A percentile compares a stretch with the other conserved stretches of the same genome.
Evolutionary conservation across 2,888 invertebrate species (phyloP).

Genomic region (Alentia gelatinosa): DNA sequence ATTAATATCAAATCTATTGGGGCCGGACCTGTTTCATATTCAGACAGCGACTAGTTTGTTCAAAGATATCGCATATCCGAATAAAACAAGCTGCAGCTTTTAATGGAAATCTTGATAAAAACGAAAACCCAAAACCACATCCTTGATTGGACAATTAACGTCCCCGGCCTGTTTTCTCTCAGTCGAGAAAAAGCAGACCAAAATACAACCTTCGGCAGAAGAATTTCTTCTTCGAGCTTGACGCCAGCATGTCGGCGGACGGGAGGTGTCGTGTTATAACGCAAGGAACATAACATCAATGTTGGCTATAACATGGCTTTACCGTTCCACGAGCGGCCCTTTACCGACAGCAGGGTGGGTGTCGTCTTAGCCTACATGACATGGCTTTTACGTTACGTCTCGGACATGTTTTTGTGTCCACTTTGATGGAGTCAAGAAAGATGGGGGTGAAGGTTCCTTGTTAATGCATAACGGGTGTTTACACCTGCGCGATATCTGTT

Average conservation of each 20-base stretch:
- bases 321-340: background rate
- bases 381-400: slow-evolving; percentile 1
- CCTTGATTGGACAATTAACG: background rate
- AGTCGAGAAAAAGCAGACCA: background rate
- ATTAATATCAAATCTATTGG: too few relatives aligned
- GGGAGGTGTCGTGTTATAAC: background rate
- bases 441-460: too few relatives aligned
- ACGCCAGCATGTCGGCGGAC: background rate
- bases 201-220: background rate
- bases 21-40: too few relatives aligned
- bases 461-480: too few relatives aligned
- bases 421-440: too few relatives aligned
- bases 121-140: background rate
- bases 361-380: background rate
- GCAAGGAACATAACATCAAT: background rate
- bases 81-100: too few relatives aligned
- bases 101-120: too few relatives aligned
- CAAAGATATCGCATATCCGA: too few relatives aligned
- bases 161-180: background rate
- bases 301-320: background rate
- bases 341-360: background rate
- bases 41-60: too few relatives aligned
- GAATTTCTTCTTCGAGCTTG: background rate
- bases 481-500: too few relatives aligned
- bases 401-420: too few relatives aligned